Evolutionary conservation across 2,113 vertebrate species (phyloP).

Genomic region (Bubo scandiacus): DNA sequence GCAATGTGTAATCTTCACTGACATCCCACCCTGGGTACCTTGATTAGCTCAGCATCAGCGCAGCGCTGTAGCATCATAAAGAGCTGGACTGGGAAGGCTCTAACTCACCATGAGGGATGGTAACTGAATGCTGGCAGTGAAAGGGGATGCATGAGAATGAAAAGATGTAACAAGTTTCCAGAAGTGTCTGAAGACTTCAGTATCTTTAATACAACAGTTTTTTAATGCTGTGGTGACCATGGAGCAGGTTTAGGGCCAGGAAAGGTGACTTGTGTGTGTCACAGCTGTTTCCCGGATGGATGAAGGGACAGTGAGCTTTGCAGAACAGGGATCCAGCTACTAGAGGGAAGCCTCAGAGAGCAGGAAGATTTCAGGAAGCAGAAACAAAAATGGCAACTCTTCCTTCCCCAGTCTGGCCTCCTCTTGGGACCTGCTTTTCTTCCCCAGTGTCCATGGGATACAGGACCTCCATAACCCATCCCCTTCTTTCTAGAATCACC

Average conservation of each 20-base stretch:
- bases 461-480: background rate
- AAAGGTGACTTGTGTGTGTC: background rate
- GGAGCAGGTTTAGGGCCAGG: background rate
- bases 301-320: background rate
- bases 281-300: background rate
- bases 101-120: background rate
- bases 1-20: background rate
- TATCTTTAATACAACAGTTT: background rate
- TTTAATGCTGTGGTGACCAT: background rate
- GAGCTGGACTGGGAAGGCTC: background rate
- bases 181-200: background rate
- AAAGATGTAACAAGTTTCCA: background rate
- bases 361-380: background rate
- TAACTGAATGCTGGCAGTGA: background rate
- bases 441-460: background rate
- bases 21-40: background rate
- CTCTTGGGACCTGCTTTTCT: background rate
- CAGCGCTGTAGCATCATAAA: background rate
- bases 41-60: background rate
- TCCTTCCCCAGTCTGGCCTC: background rate
- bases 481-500: background rate
- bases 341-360: background rate
- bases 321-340: background rate
- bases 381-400: background rate
- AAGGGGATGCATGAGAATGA: background rate